Conservation (phyloP, 2,113 vertebrate species). For the Chionis minor region DNA sequence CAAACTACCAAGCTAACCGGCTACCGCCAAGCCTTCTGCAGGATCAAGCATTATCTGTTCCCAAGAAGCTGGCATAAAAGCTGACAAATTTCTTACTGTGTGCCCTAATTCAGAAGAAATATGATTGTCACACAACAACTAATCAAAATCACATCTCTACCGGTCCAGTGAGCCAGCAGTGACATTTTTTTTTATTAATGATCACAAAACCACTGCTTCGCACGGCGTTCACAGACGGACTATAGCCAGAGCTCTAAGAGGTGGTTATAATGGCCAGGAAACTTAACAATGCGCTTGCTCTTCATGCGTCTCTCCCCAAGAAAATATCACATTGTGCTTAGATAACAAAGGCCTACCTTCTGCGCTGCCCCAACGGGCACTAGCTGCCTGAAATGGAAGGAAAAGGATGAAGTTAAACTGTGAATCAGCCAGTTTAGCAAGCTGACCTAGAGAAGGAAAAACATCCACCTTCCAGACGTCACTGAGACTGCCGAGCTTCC, state of each 20-base stretch:
- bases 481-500: not conserved
- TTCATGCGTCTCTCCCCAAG: not conserved
- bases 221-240: not conserved
- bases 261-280: not conserved
- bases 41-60: not conserved
- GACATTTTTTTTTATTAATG: not conserved
- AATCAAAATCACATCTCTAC: not conserved
- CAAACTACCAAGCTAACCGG: not conserved
- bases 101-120: not conserved
- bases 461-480: not conserved
- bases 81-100: not conserved
- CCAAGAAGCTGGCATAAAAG: not conserved
- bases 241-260: not conserved
- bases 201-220: not conserved
- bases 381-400: slow-evolving; percentile 60
- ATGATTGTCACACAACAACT: not conserved
- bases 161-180: not conserved
- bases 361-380: slow-evolving; percentile 29
- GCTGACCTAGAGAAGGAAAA: not conserved
- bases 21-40: not conserved
- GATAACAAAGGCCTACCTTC: slow-evolving; percentile 43
- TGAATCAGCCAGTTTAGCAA: not conserved
- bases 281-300: slow-evolving; percentile 24
- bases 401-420: slow-evolving; percentile 43
- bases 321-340: not conserved